phyloP scores from a whole-genome alignment of 30 jellyfish, hydroid and myxozoan species.

The Calvadosia cruxmelitensis region DNA sequence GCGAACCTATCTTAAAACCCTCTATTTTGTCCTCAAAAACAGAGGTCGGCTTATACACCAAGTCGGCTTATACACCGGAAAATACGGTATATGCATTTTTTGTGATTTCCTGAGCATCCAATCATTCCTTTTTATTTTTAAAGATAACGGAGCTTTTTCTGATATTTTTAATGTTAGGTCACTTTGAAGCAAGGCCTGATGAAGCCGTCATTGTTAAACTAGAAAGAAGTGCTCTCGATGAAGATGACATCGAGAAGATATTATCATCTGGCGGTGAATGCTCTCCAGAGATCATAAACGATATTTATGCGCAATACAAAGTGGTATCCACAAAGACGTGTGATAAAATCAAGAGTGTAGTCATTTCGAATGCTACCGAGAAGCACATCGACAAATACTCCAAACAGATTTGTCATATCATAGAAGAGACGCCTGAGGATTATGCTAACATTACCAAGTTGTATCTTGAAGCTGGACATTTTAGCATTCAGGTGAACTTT shows the following conservation, averaged over 20 bases:
- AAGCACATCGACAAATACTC: slow-evolving; percentile 62
- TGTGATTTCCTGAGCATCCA: no score
- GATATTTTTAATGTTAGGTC: not conserved
- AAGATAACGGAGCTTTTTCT: not conserved
- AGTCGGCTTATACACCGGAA: not conserved
- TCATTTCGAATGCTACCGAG: slow-evolving; percentile 64
- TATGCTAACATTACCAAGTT: slow-evolving; percentile 48
- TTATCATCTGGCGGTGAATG: slow-evolving; percentile 28
- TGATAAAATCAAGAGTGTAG: slow-evolving; percentile 27
- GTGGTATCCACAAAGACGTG: slow-evolving; percentile 29
- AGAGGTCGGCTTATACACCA: not conserved
- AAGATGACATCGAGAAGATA: slow-evolving; percentile 17
- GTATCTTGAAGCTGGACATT: slow-evolving; percentile 26
- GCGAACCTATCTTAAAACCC: no score
- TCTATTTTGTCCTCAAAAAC: no score
- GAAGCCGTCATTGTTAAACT: slow-evolving; percentile 40
- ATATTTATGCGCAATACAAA: slow-evolving; percentile 49
- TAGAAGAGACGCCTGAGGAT: slow-evolving; percentile 65
- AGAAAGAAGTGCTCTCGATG: slow-evolving; percentile 68
- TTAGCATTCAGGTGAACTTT: slow-evolving; percentile 48
- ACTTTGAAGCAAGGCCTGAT: slow-evolving; percentile 4
- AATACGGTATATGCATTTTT: not conserved
- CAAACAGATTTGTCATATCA: slow-evolving; percentile 19
- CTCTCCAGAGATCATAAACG: slow-evolving; percentile 30
- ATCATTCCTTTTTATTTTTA: no score